These are phyloP conservation scores for Leguminivora glycinivorella DNA, from an alignment of 1,140 invertebrate genomes.

Conservation along the genomic window DNA sequence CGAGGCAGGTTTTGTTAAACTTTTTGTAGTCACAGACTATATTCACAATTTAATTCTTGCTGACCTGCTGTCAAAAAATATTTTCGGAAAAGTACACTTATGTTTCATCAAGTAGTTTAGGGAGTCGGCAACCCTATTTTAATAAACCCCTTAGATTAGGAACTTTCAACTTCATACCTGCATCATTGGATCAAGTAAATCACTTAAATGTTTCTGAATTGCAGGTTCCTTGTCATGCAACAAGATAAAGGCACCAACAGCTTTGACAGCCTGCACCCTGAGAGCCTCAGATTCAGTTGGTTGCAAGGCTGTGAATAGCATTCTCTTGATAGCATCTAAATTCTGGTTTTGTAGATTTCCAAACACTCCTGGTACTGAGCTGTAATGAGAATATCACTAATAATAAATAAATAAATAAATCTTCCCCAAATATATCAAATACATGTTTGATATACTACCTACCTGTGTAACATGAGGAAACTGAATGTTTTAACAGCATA, in stretches of 20 bases:
- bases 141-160: too few relatives aligned
- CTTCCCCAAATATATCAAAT: not conserved
- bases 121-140: too few relatives aligned
- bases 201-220: conserved; percentile 92
- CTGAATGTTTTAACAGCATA: too few relatives aligned
- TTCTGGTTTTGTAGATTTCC: conserved; percentile 96
- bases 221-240: conserved; percentile 93
- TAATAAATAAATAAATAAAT: not conserved
- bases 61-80: too few relatives aligned
- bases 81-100: too few relatives aligned
- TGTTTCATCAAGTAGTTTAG: too few relatives aligned
- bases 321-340: conserved; percentile 95
- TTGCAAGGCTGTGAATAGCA: conserved; percentile 90
- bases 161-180: conserved; percentile 79
- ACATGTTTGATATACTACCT: not conserved
- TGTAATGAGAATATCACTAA: conserved; percentile 56
- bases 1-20: too few relatives aligned
- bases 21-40: too few relatives aligned
- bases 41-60: too few relatives aligned
- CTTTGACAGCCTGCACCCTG: conserved; percentile 89
- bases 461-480: too few relatives aligned
- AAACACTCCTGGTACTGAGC: conserved; percentile 96
- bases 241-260: conserved; percentile 93
- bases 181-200: conserved; percentile 89
- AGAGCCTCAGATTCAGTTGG: conserved; percentile 86